These are phyloP conservation scores for Etheostoma cragini DNA, from an alignment of 2,113 vertebrate genomes.

Conservation along the genomic window DNA sequence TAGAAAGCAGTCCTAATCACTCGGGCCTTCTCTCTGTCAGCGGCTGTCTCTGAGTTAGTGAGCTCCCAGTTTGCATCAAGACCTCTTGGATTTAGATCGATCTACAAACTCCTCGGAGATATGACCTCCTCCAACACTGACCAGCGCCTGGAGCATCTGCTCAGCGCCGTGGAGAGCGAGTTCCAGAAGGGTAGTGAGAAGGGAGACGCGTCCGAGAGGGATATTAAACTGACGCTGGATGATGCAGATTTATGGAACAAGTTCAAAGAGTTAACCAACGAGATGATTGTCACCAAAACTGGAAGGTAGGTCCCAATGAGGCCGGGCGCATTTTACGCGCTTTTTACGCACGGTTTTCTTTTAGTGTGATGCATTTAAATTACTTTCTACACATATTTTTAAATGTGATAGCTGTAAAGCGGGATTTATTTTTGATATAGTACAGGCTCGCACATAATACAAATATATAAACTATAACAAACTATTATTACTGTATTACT, in stretches of 20 bases:
- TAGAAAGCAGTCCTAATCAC: constrained; percentile 3
- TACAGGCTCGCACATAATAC: background rate
- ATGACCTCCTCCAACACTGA: constrained; percentile 83
- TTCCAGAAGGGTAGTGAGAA: constrained; percentile 87
- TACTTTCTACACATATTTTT: background rate
- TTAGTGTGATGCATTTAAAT: fast-evolving
- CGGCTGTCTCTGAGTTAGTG: background rate
- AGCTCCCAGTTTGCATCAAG: background rate
- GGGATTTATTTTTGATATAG: background rate
- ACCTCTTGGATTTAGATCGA: constrained; percentile 19
- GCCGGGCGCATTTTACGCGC: constrained; percentile 6
- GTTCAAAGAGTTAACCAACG: constrained; percentile 88
- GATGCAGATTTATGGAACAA: constrained; percentile 86
- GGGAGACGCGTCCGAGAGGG: constrained; percentile 84
- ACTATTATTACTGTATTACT: too few relatives aligned
- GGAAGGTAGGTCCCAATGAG: constrained; percentile 75
- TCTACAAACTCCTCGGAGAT: constrained; percentile 52
- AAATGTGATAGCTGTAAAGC: background rate
- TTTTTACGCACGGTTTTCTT: constrained; percentile 20
- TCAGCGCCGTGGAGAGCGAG: constrained; percentile 87
- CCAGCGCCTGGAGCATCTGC: constrained; percentile 86
- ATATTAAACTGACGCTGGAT: constrained; percentile 86
- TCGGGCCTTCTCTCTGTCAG: constrained; percentile 39
- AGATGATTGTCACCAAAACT: constrained; percentile 89
- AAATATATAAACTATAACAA: too few relatives aligned